Evolutionary conservation across 2,113 vertebrate species (phyloP).

Genomic region (Bagarius yarrelli): DNA sequence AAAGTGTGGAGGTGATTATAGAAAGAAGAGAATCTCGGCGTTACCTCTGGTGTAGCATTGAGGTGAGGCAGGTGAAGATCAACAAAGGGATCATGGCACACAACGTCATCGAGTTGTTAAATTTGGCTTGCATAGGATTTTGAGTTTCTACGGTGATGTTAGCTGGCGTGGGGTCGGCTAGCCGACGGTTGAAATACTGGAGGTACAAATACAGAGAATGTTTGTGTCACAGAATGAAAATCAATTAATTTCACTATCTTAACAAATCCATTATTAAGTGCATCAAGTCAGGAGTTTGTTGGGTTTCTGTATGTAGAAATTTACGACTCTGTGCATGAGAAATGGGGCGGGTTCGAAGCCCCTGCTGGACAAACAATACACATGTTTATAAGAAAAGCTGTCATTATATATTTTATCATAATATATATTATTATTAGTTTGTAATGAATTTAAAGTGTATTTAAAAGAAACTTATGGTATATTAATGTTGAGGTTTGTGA

Average conservation of each 20-base stretch:
- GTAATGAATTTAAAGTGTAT: too few relatives aligned
- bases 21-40: neutral
- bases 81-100: slow-evolving; percentile 83
- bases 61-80: slow-evolving; percentile 82
- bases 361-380: too few relatives aligned
- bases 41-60: slow-evolving; percentile 79
- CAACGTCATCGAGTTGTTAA: slow-evolving; percentile 83
- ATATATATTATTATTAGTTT: too few relatives aligned
- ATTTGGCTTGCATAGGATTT: slow-evolving; percentile 67
- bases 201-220: neutral
- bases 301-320: neutral
- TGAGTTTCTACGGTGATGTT: neutral
- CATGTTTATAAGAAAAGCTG: too few relatives aligned
- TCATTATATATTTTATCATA: too few relatives aligned
- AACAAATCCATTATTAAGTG: neutral
- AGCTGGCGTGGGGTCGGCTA: slow-evolving; percentile 48
- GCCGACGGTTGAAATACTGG: slow-evolving; percentile 79
- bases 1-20: too few relatives aligned
- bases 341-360: too few relatives aligned
- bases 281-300: neutral
- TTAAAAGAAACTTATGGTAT: too few relatives aligned
- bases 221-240: neutral
- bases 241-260: neutral
- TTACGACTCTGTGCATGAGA: neutral
- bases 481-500: neutral